Base-by-base conservation (phyloP, 2,113 vertebrate genomes). In the Otolemur garnettii region DNA sequence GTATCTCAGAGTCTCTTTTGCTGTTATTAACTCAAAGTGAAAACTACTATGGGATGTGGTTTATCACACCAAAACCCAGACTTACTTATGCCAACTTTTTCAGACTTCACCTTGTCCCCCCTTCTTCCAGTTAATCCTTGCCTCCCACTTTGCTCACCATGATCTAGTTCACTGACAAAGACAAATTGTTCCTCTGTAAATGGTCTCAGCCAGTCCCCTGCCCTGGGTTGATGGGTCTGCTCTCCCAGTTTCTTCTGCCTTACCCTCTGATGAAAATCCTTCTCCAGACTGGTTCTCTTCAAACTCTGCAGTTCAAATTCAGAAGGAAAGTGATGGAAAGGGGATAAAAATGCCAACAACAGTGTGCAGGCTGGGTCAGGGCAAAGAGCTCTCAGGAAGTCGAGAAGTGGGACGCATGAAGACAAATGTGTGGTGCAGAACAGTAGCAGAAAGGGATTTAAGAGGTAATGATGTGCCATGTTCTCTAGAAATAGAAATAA, bases 31-130 rank as follows among this genome's bases (percentile, higher is more conserved):
- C 38, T 19, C 42, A 79, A 6, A 60, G 11, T 81, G n/a, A 86
- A 92, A 79, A 77, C 8, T 24, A 33, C 11, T 68, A 0, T 33
- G 24, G 28, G 24, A 4, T 13, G 30, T 10, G 82, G 10, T 33
- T 81, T 77, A 94, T 81, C 14, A 77, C 11, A 45, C 21, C 60
- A 64, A 95, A 92, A 64, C 60, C 7, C 15, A 92, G 35, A 92
- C 7, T 50, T 64, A 42, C 0, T 19, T 55, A 66, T 6, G 22
- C 7, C 87, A 92, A 28, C 2, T 83, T 88, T 68, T 83, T 33
- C 53, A 7, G 33, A 17, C 26, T 57, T 77, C 13, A 50, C 5
- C 33, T 82, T 64, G 18, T 22, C 6, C 57, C 50, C 50, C 22
- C 35, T 89, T 91, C 22, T 82, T 28, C 55, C 38, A 7, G 26